Evolutionary conservation across 2,797 vertebrate species (phyloP), one percentile per base, ranked within the genome.

Genomic region (Pangasius krempfi): DNA sequence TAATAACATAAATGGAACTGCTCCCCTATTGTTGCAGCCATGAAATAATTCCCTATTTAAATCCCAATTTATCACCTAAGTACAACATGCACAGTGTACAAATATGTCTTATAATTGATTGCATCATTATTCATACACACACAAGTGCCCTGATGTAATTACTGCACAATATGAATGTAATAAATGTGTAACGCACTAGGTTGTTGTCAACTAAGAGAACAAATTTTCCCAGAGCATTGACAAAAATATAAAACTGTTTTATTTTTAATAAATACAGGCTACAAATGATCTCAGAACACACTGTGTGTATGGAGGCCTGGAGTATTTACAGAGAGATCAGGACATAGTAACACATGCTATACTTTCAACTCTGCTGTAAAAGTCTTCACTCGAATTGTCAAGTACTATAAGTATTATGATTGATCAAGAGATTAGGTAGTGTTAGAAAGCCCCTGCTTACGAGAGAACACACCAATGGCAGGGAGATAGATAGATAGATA

Each of bases 101-200:
- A 68, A 79, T 78, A 30, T 79, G 27, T 0, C 64, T 75, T 37
- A 72, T 13, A 68, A 70, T 30, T 30, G 78, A 82, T 64, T 54
- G 13, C 14, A 68, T 76, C 33, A 54, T 16, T 85, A 87, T 14
- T 25, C 14, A 27, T 20, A 88, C 10, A 27, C 66, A 44, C 40
- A 80, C 13, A 30, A 47, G n/a, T 18, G 1, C 18, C 10, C 13
- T 50, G 30, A 18, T 40, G 16, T 86, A 76, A 76, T 86, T 75
- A 88, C 20, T 40, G 5, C 16, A 37, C n/a, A 40, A 87, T 14
- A 44, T 87, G 25, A 8, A 30, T 72, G 64, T 90, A 85, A 85
- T 87, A 89, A 73, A 83, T 64, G 58, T 84, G 85, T 85, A 84
- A 80, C 52, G 85, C 56, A 47, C 56, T 72, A 40, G 33, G 54